Evolutionary conservation across 2,888 invertebrate genomes (phyloP), one percentile per base, ranked within the genome.

Genomic region (Loripinus fragilis): DNA sequence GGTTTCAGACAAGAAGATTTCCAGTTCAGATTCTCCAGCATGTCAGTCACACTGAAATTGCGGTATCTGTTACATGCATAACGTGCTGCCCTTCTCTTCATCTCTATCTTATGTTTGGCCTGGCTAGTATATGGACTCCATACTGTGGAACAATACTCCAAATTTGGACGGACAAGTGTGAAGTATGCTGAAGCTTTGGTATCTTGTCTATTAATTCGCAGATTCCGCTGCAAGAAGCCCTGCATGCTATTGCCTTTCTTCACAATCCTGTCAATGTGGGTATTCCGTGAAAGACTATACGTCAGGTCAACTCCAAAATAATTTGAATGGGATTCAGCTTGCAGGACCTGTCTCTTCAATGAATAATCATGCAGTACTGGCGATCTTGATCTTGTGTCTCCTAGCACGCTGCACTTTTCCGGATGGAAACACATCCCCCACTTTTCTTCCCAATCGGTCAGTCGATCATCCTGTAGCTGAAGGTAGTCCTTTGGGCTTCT

Each of bases 371-470:
- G 23, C 67, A 45, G 15, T 25, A 35, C 33, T n/a, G n/a, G n/a
- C n/a, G n/a, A n/a, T n/a, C 35, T 70, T 15, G 48, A 7, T 52
- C 33, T 71, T 20, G 71, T 52, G 12, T 55, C 48, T 23, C 33
- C 15, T 5, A 71, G 33, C 3, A 55, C 28, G n/a, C 48, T 71
- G 55, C 55, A 52, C 33, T 71, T 71, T 15, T 55, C 12, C 8
- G 71, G 25, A 30, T n/a, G 71, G 38, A 55, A 50, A 33, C 48
- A 50, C 71, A 71, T 71, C 7, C 71, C 71, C 71, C 71, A 55
- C 17, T 52, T 71, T n/a, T n/a, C n/a, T n/a, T n/a, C n/a, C n/a
- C n/a, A n/a, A n/a, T n/a, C n/a, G n/a, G n/a, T n/a, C n/a, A n/a
- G n/a, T n/a, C n/a, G n/a, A n/a, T n/a, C n/a, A n/a, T n/a, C n/a